Base-by-base conservation (phyloP, 2,888 invertebrate genomes). In the Polyommatus iphigenia region DNA sequence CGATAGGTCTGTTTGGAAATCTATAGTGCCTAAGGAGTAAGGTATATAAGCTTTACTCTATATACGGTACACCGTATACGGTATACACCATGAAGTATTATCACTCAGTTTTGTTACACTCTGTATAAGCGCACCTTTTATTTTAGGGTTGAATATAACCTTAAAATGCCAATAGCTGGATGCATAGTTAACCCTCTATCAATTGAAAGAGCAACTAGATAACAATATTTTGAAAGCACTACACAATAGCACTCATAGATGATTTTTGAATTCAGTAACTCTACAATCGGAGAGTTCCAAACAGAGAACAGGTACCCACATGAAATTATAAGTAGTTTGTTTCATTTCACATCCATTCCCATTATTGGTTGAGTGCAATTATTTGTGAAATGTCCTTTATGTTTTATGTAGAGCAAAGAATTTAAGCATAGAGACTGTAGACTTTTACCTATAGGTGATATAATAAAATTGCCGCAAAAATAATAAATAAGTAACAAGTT, bases 241-340 rank as follows among this genome's bases (percentile, higher is more conserved):
- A 46, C 20, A 46, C 73, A 75, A 50, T 24, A 75, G 72, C 50
- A 77, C 77, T 77, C n/a, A 77, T 77, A 73, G 72, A 71, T 71
- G 15, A 76, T 77, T 79, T 79, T 81, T 82, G 78, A 80, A 82
- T 83, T 77, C 79, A 83, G 83, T 81, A 83, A 83, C 78, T 81
- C 83, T 80, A 82, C 82, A 78, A 78, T 83, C 80, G 83, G 81
- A 82, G 83, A 82, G 77, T 78, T 82, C 67, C 67, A 67, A 67
- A 67, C 67, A 67, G 67, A 67, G 67, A 67, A 67, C 81, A 83
- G 83, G 83, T 82, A 82, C 32, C 67, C 67, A 67, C 32, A 67
- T 67, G 15, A 67, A 67, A 18, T 67, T 67, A 67, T 57, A 46
- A 76, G 24, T 76, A 77, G 77, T 78, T 76, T 78, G 67, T 78